phyloP scores from a whole-genome alignment of 2,797 vertebrate species.

The Carcharodon carcharias region DNA sequence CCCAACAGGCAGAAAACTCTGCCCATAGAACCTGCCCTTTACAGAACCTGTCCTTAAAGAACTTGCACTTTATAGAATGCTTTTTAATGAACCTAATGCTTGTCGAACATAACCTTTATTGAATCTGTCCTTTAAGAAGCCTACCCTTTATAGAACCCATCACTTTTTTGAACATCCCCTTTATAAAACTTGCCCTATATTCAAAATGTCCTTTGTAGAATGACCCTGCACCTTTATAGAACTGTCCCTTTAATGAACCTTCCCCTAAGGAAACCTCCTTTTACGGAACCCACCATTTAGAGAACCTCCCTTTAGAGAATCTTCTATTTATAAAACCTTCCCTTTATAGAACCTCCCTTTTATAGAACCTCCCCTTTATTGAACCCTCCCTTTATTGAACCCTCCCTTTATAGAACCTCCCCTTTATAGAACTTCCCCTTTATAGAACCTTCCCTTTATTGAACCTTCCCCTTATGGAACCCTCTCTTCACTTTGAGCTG shows the following conservation, averaged over 20 bases:
- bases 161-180: too few relatives aligned
- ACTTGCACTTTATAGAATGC: background rate
- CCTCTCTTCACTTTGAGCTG: background rate
- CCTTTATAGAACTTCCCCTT: too few relatives aligned
- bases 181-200: background rate
- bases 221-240: too few relatives aligned
- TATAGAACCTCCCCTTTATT: background rate
- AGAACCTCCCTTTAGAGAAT: background rate
- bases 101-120: background rate
- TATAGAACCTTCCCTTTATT: too few relatives aligned
- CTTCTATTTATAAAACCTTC: background rate
- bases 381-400: background rate
- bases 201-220: too few relatives aligned
- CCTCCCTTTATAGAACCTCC: too few relatives aligned
- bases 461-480: background rate
- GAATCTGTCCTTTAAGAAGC: background rate
- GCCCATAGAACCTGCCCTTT: too few relatives aligned
- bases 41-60: background rate
- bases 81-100: background rate
- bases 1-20: too few relatives aligned
- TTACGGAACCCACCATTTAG: too few relatives aligned
- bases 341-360: too few relatives aligned
- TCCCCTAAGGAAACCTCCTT: background rate
- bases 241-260: background rate
- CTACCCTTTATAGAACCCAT: background rate